Evolutionary conservation across 2,113 vertebrate genomes (phyloP).

Genomic region (Pterophyllum scalare): DNA sequence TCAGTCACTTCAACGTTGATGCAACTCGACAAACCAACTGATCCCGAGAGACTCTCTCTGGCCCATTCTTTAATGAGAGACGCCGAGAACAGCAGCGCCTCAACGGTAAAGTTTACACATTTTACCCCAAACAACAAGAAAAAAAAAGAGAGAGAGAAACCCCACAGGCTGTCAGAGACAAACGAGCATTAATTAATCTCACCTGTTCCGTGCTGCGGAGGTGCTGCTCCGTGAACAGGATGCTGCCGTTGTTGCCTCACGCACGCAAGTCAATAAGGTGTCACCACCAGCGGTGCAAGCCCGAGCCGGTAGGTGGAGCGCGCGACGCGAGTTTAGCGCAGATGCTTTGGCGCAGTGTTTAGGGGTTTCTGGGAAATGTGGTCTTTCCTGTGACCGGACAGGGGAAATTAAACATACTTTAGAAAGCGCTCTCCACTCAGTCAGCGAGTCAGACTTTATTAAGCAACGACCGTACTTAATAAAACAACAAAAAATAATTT

Average conservation of each 20-base stretch:
- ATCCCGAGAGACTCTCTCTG: constrained; percentile 9
- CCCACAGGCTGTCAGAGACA: background rate
- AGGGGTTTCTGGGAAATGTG: constrained; percentile 69
- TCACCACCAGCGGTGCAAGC: background rate
- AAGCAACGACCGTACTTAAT: too few species aligned
- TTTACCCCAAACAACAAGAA: background rate
- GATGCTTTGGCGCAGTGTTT: constrained; percentile 72
- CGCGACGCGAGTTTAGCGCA: constrained; percentile 58
- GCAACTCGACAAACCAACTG: constrained; percentile 1
- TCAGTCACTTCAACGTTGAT: constrained; percentile 25
- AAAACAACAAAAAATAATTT: too few species aligned
- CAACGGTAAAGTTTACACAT: constrained; percentile 18
- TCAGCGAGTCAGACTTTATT: background rate
- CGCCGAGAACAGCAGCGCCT: background rate
- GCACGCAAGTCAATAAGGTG: constrained; percentile 30
- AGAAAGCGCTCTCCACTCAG: background rate
- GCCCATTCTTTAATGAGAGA: constrained; percentile 6
- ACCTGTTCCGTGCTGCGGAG: constrained; percentile 70
- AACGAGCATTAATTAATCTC: constrained; percentile 31
- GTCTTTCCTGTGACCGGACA: constrained; percentile 24
- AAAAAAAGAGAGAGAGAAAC: background rate
- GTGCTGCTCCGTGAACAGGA: constrained; percentile 37
- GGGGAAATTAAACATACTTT: background rate
- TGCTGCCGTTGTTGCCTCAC: constrained; percentile 46
- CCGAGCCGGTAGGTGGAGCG: constrained; percentile 73